phyloP scores from a whole-genome alignment of 1,140 invertebrate species.

The Dinothrombium tinctorium region DNA sequence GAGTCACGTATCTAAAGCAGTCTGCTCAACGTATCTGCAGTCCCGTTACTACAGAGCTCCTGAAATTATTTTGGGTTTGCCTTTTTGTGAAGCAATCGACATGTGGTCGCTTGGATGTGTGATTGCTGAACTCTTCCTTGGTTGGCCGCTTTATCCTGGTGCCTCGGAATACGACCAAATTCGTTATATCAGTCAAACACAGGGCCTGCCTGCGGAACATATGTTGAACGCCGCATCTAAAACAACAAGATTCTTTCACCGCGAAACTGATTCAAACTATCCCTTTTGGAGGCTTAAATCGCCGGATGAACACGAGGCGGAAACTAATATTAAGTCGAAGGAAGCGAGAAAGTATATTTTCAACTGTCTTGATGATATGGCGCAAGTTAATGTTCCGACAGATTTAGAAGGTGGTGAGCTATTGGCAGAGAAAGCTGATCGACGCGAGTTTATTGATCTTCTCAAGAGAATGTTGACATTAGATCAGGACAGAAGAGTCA shows the following conservation, averaged over 20 bases:
- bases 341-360: conserved; percentile 99
- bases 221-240: conserved; percentile 98
- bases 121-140: conserved; percentile 93
- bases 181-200: conserved; percentile 68
- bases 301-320: conserved; percentile 89
- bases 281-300: conserved; percentile 93
- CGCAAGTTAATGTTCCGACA: conserved; percentile 84
- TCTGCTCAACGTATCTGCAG: conserved; percentile 97
- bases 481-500: conserved; percentile 85
- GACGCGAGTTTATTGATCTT: conserved; percentile 86
- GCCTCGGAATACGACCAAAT: conserved; percentile 99
- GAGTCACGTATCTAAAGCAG: conserved; percentile 93
- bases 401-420: conserved; percentile 85
- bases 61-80: conserved; percentile 89
- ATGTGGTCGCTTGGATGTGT: conserved; percentile 99
- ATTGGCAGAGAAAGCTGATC: conserved; percentile 80
- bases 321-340: conserved; percentile 95
- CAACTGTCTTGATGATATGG: conserved; percentile 97
- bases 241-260: conserved; percentile 93
- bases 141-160: conserved; percentile 98
- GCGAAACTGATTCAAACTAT: conserved; percentile 84
- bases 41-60: conserved; percentile 95
- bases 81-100: conserved; percentile 98
- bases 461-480: conserved; percentile 91
- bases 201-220: conserved; percentile 84